Percentiles rank a stretch among this genome's conserved stretches.
Evolutionary conservation across 1,140 invertebrate genomes (phyloP).

Genomic region (Argopecten irradians): DNA sequence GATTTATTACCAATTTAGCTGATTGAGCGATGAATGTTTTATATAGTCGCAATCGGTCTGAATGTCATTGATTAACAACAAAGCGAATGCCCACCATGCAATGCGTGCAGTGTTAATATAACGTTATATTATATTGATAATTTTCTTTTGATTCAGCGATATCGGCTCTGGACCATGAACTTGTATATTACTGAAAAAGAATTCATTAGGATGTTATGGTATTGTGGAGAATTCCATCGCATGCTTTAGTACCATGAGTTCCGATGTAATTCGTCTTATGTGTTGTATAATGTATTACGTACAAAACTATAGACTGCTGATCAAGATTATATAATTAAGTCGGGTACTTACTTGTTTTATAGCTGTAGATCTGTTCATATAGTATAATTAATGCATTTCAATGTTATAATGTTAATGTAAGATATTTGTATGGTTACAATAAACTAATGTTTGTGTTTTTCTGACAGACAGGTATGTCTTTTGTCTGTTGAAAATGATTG

Average conservation of each 20-base stretch:
- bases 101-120: neutral
- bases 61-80: neutral
- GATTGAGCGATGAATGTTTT: neutral
- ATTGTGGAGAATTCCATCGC: neutral
- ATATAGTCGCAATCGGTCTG: neutral
- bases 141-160: neutral
- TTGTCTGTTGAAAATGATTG: too few relatives aligned
- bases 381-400: too few relatives aligned
- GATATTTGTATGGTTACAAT: too few relatives aligned
- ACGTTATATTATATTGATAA: neutral
- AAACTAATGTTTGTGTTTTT: too few relatives aligned
- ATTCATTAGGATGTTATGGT: neutral
- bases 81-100: neutral
- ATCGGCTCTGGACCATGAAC: neutral
- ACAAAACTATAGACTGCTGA: too few relatives aligned
- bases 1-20: conserved; percentile 11
- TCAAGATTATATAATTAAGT: too few relatives aligned
- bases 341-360: too few relatives aligned
- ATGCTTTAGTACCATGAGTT: neutral
- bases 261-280: neutral
- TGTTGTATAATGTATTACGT: too few relatives aligned
- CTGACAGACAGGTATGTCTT: too few relatives aligned
- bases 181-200: neutral
- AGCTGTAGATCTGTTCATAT: too few relatives aligned
- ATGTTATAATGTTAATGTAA: too few relatives aligned